Percentiles rank a stretch among this genome's conserved stretches.
Evolutionary conservation across 2,113 vertebrate species (phyloP).

Genomic region (Lathamus discolor): DNA sequence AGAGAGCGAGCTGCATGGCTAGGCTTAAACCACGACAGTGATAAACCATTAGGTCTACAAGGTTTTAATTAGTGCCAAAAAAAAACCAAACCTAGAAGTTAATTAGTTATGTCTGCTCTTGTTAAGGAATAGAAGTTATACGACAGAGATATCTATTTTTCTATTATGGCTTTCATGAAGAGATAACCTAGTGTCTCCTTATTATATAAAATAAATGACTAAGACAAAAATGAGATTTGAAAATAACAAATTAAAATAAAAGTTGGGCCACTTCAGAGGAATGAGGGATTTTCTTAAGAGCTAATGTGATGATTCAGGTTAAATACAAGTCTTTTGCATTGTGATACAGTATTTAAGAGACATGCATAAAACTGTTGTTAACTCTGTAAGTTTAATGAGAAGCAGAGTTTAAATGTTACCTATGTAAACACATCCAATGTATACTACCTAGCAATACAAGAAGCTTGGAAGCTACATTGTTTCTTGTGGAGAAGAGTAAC

Average conservation of each 20-base stretch:
- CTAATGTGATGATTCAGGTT: not conserved
- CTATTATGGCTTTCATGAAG: not conserved
- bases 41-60: not conserved
- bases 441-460: not conserved
- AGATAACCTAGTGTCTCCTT: not conserved
- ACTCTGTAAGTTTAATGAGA: not conserved
- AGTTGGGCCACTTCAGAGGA: not conserved
- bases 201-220: not conserved
- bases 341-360: not conserved
- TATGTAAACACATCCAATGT: not conserved
- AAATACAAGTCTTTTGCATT: not conserved
- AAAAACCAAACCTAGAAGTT: not conserved
- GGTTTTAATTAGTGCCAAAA: not conserved
- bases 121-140: not conserved
- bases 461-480: not conserved
- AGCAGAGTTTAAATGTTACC: not conserved
- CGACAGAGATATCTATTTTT: not conserved
- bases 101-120: not conserved
- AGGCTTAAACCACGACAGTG: not conserved
- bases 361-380: not conserved
- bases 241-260: not conserved
- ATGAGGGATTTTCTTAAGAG: not conserved
- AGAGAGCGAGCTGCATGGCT: no score
- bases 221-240: not conserved
- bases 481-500: not conserved